phyloP scores from a whole-genome alignment of 2,797 vertebrate genomes.

The Erithacus rubecula region DNA sequence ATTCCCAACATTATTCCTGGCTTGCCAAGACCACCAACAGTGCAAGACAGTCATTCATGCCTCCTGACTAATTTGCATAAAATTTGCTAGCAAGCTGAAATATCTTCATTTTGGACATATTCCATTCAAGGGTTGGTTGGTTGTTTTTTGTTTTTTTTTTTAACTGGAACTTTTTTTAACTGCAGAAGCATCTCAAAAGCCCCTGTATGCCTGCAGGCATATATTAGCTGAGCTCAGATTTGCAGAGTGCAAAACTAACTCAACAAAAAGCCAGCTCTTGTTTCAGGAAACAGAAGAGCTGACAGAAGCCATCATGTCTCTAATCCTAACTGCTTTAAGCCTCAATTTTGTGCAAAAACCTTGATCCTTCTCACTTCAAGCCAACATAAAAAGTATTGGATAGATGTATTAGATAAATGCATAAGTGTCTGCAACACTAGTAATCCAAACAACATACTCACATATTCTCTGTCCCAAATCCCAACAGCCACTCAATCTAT shows the following conservation, averaged over 20 bases:
- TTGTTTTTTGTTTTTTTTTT: background rate
- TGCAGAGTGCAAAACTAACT: background rate
- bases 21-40: constrained; percentile 4
- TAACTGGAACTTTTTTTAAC: background rate
- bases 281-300: background rate
- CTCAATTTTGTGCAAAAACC: background rate
- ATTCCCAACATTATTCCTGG: background rate
- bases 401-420: background rate
- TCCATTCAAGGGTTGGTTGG: background rate
- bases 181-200: background rate
- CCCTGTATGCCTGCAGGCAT: background rate
- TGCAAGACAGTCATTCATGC: background rate
- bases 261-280: background rate
- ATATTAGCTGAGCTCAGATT: background rate
- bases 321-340: background rate
- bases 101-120: background rate
- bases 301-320: background rate
- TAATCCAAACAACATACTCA: background rate
- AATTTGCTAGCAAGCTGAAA: background rate
- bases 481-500: background rate
- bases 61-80: background rate
- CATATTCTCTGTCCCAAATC: background rate
- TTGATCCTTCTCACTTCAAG: background rate
- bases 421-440: background rate
- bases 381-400: background rate